A percentile compares a stretch with the other conserved stretches of the same genome.
These are phyloP conservation scores for Ctena decussata DNA, from an alignment of 2,888 invertebrate genomes.

Conservation along the genomic window DNA sequence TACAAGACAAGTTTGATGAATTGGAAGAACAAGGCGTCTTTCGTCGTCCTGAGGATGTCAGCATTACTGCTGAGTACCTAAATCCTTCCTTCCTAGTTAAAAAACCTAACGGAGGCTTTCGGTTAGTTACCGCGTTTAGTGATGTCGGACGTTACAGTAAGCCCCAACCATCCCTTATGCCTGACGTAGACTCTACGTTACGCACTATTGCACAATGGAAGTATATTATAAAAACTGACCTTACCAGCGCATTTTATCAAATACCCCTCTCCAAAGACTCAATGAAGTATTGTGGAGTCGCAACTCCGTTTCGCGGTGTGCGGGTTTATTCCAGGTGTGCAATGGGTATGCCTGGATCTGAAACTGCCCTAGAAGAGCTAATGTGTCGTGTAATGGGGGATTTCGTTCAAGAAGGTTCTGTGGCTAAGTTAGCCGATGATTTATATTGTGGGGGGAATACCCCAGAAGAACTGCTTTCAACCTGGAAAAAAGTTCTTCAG, in stretches of 20 bases:
- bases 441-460: not conserved
- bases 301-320: not conserved
- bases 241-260: not conserved
- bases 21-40: not conserved
- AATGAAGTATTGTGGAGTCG: not conserved
- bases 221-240: not conserved
- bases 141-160: not conserved
- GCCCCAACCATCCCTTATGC: not conserved
- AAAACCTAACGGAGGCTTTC: not conserved
- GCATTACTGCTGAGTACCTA: not conserved
- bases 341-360: not conserved
- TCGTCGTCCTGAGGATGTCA: not conserved
- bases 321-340: not conserved
- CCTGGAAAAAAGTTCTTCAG: no score
- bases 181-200: not conserved
- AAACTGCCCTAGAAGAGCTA: not conserved
- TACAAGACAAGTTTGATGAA: not conserved
- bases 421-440: not conserved
- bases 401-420: not conserved
- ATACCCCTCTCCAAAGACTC: not conserved
- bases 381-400: not conserved
- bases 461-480: no score
- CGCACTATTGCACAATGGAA: not conserved
- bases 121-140: not conserved
- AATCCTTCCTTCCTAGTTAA: not conserved